Conservation (phyloP, 1,140 invertebrate species). For the Prorops nasuta region DNA sequence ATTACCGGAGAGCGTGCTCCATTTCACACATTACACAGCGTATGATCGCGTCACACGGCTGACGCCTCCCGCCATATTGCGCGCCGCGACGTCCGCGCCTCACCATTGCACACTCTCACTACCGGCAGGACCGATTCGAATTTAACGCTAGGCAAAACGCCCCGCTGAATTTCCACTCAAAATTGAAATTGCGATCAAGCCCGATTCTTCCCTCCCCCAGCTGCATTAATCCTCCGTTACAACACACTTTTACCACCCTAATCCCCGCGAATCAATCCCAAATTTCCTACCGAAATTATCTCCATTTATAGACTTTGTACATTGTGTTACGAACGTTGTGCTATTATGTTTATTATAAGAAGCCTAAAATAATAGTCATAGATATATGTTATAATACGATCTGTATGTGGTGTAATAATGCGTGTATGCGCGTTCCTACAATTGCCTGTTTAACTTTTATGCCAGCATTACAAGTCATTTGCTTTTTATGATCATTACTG, state of each 20-base stretch:
- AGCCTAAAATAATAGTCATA: too few species aligned
- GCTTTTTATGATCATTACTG: background rate
- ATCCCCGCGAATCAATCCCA: background rate
- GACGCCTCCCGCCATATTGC: slow-evolving; percentile 41
- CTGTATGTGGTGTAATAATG: too few species aligned
- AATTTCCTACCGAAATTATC: slow-evolving; percentile 2
- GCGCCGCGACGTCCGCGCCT: slow-evolving; percentile 19
- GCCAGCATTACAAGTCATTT: background rate
- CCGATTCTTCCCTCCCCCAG: too few species aligned
- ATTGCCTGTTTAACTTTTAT: background rate
- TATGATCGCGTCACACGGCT: slow-evolving; percentile 53
- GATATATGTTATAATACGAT: background rate
- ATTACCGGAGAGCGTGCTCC: slow-evolving; percentile 52
- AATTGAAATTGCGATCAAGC: too few species aligned
- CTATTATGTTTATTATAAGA: too few species aligned
- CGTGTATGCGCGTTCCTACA: too few species aligned
- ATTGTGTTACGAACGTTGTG: background rate
- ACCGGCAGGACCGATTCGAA: slow-evolving; percentile 21
- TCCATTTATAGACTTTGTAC: background rate
- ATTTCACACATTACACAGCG: slow-evolving; percentile 55
- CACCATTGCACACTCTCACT: slow-evolving; percentile 34
- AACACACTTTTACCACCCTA: background rate
- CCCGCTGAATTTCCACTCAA: background rate
- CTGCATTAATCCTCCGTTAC: too few species aligned
- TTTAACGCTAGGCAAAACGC: slow-evolving; percentile 14